Conservation (phyloP, 2,113 vertebrate genomes). For the Archocentrus centrarchus region DNA sequence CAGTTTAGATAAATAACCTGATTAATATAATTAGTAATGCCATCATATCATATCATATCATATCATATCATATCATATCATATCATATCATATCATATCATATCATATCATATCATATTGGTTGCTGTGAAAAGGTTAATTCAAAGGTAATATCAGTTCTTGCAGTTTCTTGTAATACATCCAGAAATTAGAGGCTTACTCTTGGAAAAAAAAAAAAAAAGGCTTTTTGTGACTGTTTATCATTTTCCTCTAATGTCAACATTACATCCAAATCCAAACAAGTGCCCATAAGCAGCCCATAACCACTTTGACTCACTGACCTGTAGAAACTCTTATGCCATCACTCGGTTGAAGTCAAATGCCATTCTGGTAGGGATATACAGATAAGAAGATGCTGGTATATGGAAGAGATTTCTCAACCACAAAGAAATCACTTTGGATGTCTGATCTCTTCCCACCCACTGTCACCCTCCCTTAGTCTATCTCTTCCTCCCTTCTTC, state of each 20-base stretch:
- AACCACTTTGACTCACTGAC: neutral
- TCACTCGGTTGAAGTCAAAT: conserved; percentile 13
- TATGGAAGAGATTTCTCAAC: conserved; percentile 41
- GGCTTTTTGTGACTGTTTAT: neutral
- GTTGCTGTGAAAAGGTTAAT: neutral
- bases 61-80: too few relatives aligned
- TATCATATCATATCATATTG: too few relatives aligned
- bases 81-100: too few relatives aligned
- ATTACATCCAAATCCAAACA: neutral
- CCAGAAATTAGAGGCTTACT: neutral
- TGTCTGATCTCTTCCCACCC: conserved; percentile 42
- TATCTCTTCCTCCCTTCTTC: neutral
- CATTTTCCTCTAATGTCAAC: neutral
- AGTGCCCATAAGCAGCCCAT: neutral
- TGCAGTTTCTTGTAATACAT: neutral
- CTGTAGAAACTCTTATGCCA: neutral
- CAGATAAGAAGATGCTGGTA: conserved; percentile 22
- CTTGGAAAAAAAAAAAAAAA: neutral
- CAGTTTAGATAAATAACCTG: neutral
- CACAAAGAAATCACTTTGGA: conserved; percentile 49
- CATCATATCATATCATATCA: too few relatives aligned
- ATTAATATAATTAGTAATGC: neutral
- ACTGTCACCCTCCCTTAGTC: conserved; percentile 21
- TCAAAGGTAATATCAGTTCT: neutral
- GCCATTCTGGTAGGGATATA: conserved; percentile 8